Evolutionary conservation across 2,113 vertebrate species (phyloP), one percentile per base, ranked within the genome.

Genomic region (Girardinichthys multiradiatus): DNA sequence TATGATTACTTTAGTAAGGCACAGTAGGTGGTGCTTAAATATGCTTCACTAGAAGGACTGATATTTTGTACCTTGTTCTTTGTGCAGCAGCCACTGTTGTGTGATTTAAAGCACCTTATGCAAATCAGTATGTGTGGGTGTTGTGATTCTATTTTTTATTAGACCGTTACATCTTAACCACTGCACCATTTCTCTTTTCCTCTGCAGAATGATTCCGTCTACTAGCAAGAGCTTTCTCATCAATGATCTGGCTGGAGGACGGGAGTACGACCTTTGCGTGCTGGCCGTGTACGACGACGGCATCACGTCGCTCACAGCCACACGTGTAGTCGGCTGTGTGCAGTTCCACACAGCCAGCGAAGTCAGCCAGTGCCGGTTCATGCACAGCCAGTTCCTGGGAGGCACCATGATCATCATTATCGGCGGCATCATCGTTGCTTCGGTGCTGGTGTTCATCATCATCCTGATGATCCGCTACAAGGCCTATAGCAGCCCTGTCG

Each of bases 321-420:
- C 96, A 0, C 94, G 96, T 3, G 95, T 96, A 35, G 95, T 98
- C 17, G 96, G 97, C 74, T 97, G 96, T 2, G 95, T 97, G 67
- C 95, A 96, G 83, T 97, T 97, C 88, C 94, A 94, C 91, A 97
- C 96, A 0, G 93, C 92, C 3, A 93, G 88, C 1, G 96, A 96
- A 68, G 83, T 92, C 4, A 93, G 95, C 28, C 95, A 95, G 72
- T 97, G 96, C 74, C 93, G 95, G 39, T 96, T 96, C 24, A 94
- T 95, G 74, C 95, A 95, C 74, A 96, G 96, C 37, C 97, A 97
- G 80, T 97, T 98, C 86, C 87, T 98, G 57, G 97, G 97, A 2
- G 97, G 97, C 81, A 98, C 97, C 76, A 97, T 97, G 96, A 98
- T 98, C 92, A 97, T 98, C 86, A 97, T 97, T 89, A 97, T 98